Evolutionary conservation across 2,888 invertebrate species (phyloP).

Genomic region (Meliscaeva auricollis): DNA sequence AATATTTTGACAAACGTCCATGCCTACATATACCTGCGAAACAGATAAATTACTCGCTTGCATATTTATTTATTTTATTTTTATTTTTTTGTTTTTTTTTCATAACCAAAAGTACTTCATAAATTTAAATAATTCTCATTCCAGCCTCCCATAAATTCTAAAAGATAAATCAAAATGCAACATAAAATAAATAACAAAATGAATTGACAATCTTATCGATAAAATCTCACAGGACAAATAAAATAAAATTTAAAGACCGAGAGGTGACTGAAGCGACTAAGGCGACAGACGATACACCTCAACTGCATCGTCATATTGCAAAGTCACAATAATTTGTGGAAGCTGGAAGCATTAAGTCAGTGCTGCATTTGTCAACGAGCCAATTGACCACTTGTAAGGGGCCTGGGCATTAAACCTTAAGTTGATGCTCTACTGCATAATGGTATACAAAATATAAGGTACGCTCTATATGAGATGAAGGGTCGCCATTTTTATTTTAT

Average conservation of each 20-base stretch:
- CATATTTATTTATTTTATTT: not conserved
- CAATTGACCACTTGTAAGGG: too few relatives aligned
- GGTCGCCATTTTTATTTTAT: too few relatives aligned
- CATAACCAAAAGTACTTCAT: conserved; percentile 10
- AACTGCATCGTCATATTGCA: conserved; percentile 10
- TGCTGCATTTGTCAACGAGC: not conserved
- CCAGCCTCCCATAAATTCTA: conserved; percentile 27
- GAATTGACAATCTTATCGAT: conserved; percentile 43
- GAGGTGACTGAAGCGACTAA: not conserved
- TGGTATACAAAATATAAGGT: too few relatives aligned
- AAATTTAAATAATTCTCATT: conserved; percentile 43
- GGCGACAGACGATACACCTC: not conserved
- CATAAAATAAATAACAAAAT: conserved; percentile 54
- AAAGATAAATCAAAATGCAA: conserved; percentile 27
- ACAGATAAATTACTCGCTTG: conserved; percentile 1
- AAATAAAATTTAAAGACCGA: conserved; percentile 39
- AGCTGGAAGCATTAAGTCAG: not conserved
- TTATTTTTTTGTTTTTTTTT: not conserved
- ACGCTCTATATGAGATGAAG: too few relatives aligned
- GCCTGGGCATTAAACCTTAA: too few relatives aligned
- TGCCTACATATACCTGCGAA: not conserved
- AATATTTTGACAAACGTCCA: conserved; percentile 12
- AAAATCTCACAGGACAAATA: conserved; percentile 54
- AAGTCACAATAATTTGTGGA: not conserved
- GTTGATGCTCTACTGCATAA: too few relatives aligned